These are phyloP conservation scores for Chelonoidis abingdonii DNA, from an alignment of 2,113 vertebrate genomes.

Conservation along the genomic window DNA sequence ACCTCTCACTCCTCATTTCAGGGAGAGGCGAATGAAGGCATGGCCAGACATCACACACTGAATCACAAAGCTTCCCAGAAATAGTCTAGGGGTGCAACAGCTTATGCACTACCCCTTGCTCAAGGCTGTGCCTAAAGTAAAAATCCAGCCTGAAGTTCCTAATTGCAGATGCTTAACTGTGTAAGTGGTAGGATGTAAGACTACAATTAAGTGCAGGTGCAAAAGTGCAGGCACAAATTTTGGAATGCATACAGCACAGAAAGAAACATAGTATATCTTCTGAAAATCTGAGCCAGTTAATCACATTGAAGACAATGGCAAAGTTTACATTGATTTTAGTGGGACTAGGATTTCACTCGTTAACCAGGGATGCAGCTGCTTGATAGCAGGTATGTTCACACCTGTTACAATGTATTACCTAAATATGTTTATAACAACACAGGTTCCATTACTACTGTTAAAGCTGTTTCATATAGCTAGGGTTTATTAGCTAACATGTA, in stretches of 20 bases:
- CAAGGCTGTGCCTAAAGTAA: neutral
- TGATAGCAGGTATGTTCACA: neutral
- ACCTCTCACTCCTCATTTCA: neutral
- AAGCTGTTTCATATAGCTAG: neutral
- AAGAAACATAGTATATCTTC: neutral
- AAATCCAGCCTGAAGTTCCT: accelerated
- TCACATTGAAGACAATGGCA: accelerated
- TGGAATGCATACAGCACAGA: accelerated
- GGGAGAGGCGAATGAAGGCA: neutral
- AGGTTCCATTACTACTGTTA: accelerated
- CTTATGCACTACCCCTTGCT: accelerated
- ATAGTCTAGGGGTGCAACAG: neutral
- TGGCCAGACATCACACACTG: neutral
- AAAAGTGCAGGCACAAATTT: accelerated
- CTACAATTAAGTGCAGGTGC: accelerated
- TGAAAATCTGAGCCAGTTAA: neutral
- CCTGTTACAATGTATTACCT: neutral
- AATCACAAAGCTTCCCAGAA: neutral
- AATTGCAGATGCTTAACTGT: accelerated
- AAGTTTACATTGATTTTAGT: accelerated
- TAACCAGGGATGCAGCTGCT: neutral
- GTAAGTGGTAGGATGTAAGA: accelerated
- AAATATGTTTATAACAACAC: accelerated
- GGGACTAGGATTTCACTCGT: neutral
- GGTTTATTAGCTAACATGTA: neutral